Evolutionary conservation across 2,113 vertebrate species (phyloP).

Genomic region (Perca fluviatilis): DNA sequence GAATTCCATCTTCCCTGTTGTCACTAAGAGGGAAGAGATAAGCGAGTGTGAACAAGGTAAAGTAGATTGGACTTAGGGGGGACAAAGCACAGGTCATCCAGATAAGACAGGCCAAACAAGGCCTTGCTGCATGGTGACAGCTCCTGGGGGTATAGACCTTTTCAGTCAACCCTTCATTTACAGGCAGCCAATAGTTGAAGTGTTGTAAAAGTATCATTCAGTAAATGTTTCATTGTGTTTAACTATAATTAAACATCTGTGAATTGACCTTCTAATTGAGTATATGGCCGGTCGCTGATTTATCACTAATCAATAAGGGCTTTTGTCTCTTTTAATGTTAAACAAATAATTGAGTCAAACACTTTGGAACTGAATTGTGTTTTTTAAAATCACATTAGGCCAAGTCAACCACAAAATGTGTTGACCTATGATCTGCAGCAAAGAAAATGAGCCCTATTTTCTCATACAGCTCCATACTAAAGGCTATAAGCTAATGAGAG

Average conservation of each 20-base stretch:
- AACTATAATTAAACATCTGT: constrained; percentile 2
- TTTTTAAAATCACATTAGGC: background rate
- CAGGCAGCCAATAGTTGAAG: background rate
- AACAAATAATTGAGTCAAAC: background rate
- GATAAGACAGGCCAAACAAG: constrained; percentile 42
- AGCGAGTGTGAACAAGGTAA: constrained; percentile 31
- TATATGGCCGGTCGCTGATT: background rate
- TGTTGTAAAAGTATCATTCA: constrained; percentile 5
- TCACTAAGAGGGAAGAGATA: constrained; percentile 47
- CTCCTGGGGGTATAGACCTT: constrained; percentile 17
- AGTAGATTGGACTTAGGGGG: constrained; percentile 36
- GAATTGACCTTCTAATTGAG: background rate
- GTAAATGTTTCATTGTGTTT: constrained; percentile 1
- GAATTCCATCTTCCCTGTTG: constrained; percentile 48
- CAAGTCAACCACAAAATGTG: constrained; percentile 10
- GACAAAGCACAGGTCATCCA: constrained; percentile 40
- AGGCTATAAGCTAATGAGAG: constrained; percentile 51
- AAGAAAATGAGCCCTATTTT: constrained; percentile 14
- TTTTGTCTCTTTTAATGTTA: background rate
- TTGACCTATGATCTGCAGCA: constrained; percentile 22
- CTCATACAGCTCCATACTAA: constrained; percentile 17
- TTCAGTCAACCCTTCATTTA: constrained; percentile 7
- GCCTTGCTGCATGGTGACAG: constrained; percentile 11
- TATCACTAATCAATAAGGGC: background rate
- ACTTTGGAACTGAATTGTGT: constrained; percentile 2